Base-by-base conservation (phyloP, 2,113 vertebrate species). In the Cromileptes altivelis region DNA sequence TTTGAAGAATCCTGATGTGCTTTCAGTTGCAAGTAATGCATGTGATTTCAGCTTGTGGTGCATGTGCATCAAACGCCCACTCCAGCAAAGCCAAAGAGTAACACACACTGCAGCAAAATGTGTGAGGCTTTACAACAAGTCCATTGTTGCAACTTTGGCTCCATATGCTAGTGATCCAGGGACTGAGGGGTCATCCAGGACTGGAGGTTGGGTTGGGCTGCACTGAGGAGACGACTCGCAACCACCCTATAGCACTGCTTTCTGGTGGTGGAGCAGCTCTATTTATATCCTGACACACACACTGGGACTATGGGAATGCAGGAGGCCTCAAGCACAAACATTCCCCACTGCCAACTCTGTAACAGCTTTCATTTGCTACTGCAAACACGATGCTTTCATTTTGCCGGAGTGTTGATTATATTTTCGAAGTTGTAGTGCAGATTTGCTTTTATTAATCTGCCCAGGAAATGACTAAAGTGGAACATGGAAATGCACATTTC, bases 231-330 rank as follows among this genome's bases (percentile, higher is more conserved):
- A 65, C 1, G 8, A 67, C 84, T 84, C 75, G 58, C 85, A 85
- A 87, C 75, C 70, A 61, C 75, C 88, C 84, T 84, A 82, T 81
- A 90, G 89, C 87, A 65, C 49, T 4, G 19, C 75, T 92, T 83
- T 88, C 78, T 89, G 88, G 86, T 87, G 83, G 84, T 76, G 72
- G 85, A 83, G 82, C 85, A 74, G 68, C 70, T 91, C 89, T 93
- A 92, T 94, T 93, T 94, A 91, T 92, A 93, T 81, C 87, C 85
- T 52, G 62, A 82, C 27, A 68, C 69, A 79, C 81, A 85, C 82
- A 87, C 73, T 78, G 91, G 77, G 72, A 89, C 80, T 77, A 65
- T 85, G 85, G 80, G 87, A 90, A 90, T 21, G 80, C 79, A 86
- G 81, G 79, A 85, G 80, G 88, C 92, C 92, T 90, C 70, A 15